phyloP scores from a whole-genome alignment of 1,140 invertebrate genomes.

The Apis florea region DNA sequence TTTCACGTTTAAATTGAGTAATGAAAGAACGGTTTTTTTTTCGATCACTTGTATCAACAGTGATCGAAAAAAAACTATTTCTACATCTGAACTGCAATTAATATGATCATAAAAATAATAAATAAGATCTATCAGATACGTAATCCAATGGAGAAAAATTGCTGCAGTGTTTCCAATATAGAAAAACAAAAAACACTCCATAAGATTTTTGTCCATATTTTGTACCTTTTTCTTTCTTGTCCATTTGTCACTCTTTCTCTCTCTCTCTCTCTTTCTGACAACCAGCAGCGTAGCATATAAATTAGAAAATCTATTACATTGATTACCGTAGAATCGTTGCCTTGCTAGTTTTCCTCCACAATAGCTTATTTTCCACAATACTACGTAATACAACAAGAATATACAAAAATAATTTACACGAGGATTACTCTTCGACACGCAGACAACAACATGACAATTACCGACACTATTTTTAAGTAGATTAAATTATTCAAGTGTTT shows the following conservation, averaged over 20 bases:
- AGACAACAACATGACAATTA: background rate
- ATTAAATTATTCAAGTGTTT: background rate
- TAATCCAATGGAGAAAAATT: too few species aligned
- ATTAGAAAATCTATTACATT: slow-evolving; percentile 8
- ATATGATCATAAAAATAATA: too few species aligned
- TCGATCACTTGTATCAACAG: too few species aligned
- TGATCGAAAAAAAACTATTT: too few species aligned
- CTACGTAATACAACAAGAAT: background rate
- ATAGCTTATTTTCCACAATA: slow-evolving; percentile 9
- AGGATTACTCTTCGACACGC: slow-evolving; percentile 11
- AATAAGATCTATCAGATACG: too few species aligned
- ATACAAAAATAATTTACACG: background rate
- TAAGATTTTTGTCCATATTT: too few species aligned
- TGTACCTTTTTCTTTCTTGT: background rate
- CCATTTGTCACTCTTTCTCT: background rate
- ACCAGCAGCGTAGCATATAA: slow-evolving; percentile 29
- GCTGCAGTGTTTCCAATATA: too few species aligned
- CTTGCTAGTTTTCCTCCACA: slow-evolving; percentile 28
- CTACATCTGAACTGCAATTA: too few species aligned
- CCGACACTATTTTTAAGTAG: background rate
- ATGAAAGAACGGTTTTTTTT: too few species aligned
- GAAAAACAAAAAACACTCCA: too few species aligned
- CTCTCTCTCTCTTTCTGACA: background rate
- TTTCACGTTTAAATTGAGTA: too few species aligned
- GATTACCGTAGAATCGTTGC: slow-evolving; percentile 16